phyloP scores from a whole-genome alignment of 1,140 invertebrate species.

The Druon quercuslanigerum region DNA sequence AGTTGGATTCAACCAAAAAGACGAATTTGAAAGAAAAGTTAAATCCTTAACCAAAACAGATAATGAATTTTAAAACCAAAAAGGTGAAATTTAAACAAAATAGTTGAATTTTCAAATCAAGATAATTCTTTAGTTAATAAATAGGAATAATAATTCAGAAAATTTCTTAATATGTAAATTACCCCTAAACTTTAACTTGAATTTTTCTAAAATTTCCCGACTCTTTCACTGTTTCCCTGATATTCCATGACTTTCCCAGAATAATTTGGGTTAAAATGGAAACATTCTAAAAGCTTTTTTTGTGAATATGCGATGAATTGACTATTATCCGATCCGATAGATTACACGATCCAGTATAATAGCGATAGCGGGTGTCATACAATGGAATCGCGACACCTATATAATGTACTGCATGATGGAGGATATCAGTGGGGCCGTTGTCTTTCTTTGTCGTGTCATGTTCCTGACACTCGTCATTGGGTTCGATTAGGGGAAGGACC shows the following conservation, averaged over 20 bases:
- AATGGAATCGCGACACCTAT: constrained; percentile 20
- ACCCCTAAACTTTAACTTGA: too few relatives aligned
- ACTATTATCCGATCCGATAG: constrained; percentile 19
- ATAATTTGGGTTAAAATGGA: background rate
- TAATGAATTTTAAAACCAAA: too few relatives aligned
- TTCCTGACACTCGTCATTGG: constrained; percentile 44
- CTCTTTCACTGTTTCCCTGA: too few relatives aligned
- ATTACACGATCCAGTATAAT: constrained; percentile 24
- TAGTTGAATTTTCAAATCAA: too few relatives aligned
- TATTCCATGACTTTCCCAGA: background rate
- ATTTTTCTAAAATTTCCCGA: too few relatives aligned
- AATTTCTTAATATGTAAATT: too few relatives aligned
- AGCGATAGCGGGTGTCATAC: constrained; percentile 10
- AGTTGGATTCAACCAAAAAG: too few relatives aligned
- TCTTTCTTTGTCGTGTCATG: constrained; percentile 42
- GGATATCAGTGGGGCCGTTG: constrained; percentile 37
- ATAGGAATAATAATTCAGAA: too few relatives aligned
- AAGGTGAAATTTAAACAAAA: too few relatives aligned
- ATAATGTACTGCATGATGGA: constrained; percentile 11
- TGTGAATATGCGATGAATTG: background rate
- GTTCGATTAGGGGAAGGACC: constrained; percentile 16
- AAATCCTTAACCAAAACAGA: too few relatives aligned
- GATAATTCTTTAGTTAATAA: too few relatives aligned
- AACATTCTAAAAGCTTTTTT: constrained; percentile 15
- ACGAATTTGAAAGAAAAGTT: too few relatives aligned